Evolutionary conservation across 2,888 invertebrate species (phyloP).

Genomic region (Idaea dimidiata): DNA sequence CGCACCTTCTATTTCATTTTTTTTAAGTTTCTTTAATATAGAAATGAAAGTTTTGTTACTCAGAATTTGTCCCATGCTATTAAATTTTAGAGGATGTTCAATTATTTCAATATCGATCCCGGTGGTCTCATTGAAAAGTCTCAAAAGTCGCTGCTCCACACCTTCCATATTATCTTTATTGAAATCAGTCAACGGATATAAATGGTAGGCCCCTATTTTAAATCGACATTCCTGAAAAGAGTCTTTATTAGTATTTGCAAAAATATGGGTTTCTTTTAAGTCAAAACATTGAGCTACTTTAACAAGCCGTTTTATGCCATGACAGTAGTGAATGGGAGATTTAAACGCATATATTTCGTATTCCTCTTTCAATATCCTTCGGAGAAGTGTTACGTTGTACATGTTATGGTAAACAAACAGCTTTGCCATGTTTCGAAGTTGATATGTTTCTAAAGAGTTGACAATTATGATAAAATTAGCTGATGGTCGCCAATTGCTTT

Average conservation of each 20-base stretch:
- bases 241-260: not conserved
- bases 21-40: conserved; percentile 30
- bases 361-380: conserved; percentile 7
- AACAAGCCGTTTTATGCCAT: not conserved
- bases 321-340: conserved; percentile 19
- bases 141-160: conserved; percentile 34
- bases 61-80: conserved; percentile 35
- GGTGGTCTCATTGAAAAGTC: conserved; percentile 28
- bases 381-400: conserved; percentile 24
- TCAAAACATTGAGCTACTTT: conserved; percentile 20
- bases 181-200: conserved; percentile 38
- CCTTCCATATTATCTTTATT: conserved; percentile 22
- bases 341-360: conserved; percentile 20
- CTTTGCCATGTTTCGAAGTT: conserved; percentile 24
- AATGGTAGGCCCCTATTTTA: conserved; percentile 32
- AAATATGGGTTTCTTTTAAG: conserved; percentile 5
- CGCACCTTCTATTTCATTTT: conserved; percentile 37
- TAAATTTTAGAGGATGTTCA: conserved; percentile 22
- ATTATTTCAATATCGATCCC: conserved; percentile 31
- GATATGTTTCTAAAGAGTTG: conserved; percentile 21
- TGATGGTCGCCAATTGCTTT: conserved; percentile 35
- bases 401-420: conserved; percentile 34
- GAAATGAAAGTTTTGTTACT: conserved; percentile 24
- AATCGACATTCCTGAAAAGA: conserved; percentile 18
- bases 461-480: conserved; percentile 42